A percentile compares a stretch with the other conserved stretches of the same genome.
phyloP scores from a whole-genome alignment of 2,113 vertebrate species.

The Podarcis cretensis region DNA sequence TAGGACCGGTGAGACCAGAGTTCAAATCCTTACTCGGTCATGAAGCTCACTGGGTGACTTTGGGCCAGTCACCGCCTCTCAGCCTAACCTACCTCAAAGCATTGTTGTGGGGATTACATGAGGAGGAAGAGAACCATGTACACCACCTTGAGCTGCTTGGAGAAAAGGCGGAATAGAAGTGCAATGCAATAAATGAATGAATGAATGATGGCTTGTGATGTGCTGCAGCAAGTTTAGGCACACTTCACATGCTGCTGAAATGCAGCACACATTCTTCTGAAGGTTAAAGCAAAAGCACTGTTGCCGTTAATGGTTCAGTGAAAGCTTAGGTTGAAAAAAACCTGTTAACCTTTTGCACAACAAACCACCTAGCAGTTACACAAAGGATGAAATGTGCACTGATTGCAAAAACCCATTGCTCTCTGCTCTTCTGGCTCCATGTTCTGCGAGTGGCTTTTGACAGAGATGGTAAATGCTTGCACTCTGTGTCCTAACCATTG shows the following conservation, averaged over 20 bases:
- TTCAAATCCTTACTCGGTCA: no score
- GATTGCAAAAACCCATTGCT: background rate
- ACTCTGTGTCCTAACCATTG: background rate
- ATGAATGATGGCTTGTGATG: no score
- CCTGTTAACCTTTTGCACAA: background rate
- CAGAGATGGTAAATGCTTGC: background rate
- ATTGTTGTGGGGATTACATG: no score
- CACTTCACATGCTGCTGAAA: background rate
- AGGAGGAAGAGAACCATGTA: no score
- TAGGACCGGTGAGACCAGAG: no score
- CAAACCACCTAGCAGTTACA: slow-evolving; percentile 29
- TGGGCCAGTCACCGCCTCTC: no score
- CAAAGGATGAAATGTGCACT: slow-evolving; percentile 40
- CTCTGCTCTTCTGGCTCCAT: background rate
- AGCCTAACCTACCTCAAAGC: no score
- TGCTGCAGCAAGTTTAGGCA: slow-evolving; percentile 14
- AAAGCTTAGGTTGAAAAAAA: slow-evolving; percentile 21
- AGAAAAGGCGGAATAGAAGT: no score
- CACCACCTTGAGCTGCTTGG: background rate
- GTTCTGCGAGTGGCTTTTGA: background rate
- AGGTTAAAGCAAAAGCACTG: background rate
- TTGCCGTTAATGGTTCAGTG: background rate
- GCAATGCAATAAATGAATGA: no score
- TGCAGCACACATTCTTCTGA: background rate
- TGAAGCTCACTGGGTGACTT: no score